Evolutionary conservation across 1,140 invertebrate species (phyloP).

Genomic region (Lepidurus apus): DNA sequence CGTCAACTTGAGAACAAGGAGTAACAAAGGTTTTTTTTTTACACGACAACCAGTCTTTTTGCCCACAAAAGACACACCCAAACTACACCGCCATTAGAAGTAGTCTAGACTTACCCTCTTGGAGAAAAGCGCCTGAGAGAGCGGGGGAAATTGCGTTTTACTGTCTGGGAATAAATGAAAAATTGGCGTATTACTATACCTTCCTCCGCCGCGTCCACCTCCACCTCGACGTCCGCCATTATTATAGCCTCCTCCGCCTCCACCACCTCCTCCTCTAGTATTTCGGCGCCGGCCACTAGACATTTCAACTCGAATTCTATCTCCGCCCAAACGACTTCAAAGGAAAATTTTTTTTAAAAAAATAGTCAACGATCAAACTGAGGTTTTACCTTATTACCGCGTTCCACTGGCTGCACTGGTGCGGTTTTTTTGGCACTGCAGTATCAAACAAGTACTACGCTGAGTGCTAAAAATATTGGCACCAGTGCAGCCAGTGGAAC

Average conservation of each 20-base stretch:
- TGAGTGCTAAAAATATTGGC: too few species aligned
- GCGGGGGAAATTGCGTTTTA: not conserved
- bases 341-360: too few species aligned
- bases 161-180: not conserved
- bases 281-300: conserved; percentile 59
- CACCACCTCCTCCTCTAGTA: conserved; percentile 48
- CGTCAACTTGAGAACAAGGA: not conserved
- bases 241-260: conserved; percentile 46
- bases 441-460: too few species aligned
- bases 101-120: not conserved
- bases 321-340: conserved; percentile 48
- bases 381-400: not conserved
- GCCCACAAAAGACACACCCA: not conserved
- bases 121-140: not conserved
- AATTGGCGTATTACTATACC: conserved; percentile 1
- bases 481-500: too few species aligned
- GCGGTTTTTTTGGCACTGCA: too few species aligned
- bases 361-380: not conserved
- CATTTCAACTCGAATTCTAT: conserved; percentile 74
- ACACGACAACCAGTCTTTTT: conserved; percentile 18
- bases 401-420: not conserved
- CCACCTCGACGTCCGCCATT: conserved; percentile 38
- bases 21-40: not conserved
- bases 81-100: not conserved
- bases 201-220: conserved; percentile 47